Evolutionary conservation across 2,797 vertebrate genomes (phyloP), one percentile per base, ranked within the genome.

Genomic region (Cetoscarus ocellatus): DNA sequence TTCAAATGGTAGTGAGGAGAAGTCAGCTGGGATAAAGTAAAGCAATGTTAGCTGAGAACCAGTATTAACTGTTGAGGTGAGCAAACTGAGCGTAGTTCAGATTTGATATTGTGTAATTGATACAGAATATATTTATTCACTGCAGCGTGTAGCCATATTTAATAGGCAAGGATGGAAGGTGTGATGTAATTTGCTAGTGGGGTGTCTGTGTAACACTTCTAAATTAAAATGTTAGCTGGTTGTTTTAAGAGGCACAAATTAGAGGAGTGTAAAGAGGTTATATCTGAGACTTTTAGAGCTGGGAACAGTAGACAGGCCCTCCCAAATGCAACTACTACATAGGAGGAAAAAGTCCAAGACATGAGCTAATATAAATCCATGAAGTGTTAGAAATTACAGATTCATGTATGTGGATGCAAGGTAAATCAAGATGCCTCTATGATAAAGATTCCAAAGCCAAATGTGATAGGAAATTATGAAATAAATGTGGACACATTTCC

Each of bases 1-100:
- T 70, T 56, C 27, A 67, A 38, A 52, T 52, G 58, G 50, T 36
- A 11, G 36, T 61, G 35, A 53, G 42, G 38, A 52, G 44, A 39
- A 14, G 18, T 8, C 47, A 67, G 66, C 40, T 58, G 11, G 1
- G 36, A 15, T 1, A 35, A 74, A 69, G 50, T 67, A 10, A 44
- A 67, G 39, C 13, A 13, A 38, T n/a, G 18, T 18, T 15, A 45
- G 35, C 38, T 27, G 2, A 68, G 19, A 40, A 50, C 3, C 8
- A 17, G 12, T n/a, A 8, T 38, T 12, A n/a, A 7, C 51, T 43
- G 38, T 18, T 10, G 17, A 48, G 34, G 17, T 11, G 35, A 8
- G 44, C 14, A 15, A 44, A 19, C 11, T 38, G 2, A 61, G 47
- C 27, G 1, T 7, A 40, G 44, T 36, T 9, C 6, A 10, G 8